Percentiles rank a stretch among this genome's conserved stretches.
These are phyloP conservation scores for Tragelaphus imberbis DNA, from an alignment of 2,113 vertebrate genomes.

Conservation along the genomic window DNA sequence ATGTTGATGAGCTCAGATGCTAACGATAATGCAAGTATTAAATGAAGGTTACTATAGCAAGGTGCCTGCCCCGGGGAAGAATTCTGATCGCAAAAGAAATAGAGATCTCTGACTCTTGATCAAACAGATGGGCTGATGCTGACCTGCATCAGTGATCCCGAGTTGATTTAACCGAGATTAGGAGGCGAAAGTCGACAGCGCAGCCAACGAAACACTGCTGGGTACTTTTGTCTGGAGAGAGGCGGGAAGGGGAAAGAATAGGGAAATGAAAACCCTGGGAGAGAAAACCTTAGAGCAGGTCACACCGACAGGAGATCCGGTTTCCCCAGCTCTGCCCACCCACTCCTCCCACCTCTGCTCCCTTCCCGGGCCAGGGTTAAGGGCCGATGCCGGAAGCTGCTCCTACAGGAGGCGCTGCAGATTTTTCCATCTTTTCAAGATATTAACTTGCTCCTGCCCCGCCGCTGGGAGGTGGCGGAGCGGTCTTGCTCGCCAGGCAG, in stretches of 20 bases:
- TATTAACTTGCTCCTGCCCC: accelerated
- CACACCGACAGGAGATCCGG: not conserved
- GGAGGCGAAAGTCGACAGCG: not conserved
- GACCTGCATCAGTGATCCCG: conserved; percentile 63
- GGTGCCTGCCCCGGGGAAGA: conserved; percentile 70
- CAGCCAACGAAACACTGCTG: not conserved
- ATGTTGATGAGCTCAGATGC: not conserved
- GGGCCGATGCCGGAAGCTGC: not conserved
- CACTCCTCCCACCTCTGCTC: accelerated
- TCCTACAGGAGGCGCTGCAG: not conserved
- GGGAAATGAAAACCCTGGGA: not conserved
- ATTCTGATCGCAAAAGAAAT: conserved; percentile 71
- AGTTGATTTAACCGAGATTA: conserved; percentile 60
- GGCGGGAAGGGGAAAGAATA: accelerated
- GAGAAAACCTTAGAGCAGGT: not conserved
- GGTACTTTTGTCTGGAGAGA: not conserved
- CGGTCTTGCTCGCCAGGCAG: accelerated
- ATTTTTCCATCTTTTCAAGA: too few species aligned
- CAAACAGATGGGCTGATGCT: conserved; percentile 73
- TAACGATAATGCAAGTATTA: not conserved
- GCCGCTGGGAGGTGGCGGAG: not conserved
- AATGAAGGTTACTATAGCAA: conserved; percentile 72
- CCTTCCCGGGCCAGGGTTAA: accelerated
- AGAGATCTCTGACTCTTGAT: conserved; percentile 72
- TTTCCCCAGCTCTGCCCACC: not conserved